Conservation (phyloP, 2,113 vertebrate genomes). For the Coptodon rendalli region DNA sequence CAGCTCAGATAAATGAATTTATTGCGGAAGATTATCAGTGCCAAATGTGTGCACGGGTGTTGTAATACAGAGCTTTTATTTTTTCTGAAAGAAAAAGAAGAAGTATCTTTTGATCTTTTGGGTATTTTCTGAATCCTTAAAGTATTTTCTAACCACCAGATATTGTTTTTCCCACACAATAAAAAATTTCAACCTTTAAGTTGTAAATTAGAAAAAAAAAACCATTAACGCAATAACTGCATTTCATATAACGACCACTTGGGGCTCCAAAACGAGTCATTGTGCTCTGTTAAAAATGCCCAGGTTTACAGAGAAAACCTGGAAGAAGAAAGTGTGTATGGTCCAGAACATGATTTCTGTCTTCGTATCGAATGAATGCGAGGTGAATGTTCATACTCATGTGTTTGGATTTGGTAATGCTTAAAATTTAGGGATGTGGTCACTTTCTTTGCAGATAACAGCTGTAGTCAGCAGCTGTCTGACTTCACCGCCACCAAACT, state of each 20-base stretch:
- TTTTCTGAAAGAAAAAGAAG: not conserved
- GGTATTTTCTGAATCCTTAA: not conserved
- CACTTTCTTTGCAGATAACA: not conserved
- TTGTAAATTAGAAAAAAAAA: not conserved
- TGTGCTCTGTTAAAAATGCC: not conserved
- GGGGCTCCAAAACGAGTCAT: not conserved
- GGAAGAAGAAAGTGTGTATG: not conserved
- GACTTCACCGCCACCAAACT: not conserved
- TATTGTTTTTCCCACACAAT: fast-evolving
- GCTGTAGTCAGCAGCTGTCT: not conserved
- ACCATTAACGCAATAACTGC: not conserved
- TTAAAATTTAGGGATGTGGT: not conserved
- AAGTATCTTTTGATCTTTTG: not conserved
- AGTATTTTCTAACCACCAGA: not conserved
- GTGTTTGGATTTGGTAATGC: not conserved
- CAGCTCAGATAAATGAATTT: not conserved
- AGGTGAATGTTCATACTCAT: not conserved
- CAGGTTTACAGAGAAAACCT: not conserved
- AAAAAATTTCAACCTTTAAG: fast-evolving
- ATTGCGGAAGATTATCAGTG: not conserved
- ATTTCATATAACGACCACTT: not conserved
- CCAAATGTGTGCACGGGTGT: not conserved
- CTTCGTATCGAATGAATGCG: not conserved
- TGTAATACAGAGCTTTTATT: not conserved
- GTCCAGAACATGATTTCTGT: not conserved